These are phyloP conservation scores for Coptodon rendalli DNA, from an alignment of 2,113 vertebrate species.

Conservation along the genomic window DNA sequence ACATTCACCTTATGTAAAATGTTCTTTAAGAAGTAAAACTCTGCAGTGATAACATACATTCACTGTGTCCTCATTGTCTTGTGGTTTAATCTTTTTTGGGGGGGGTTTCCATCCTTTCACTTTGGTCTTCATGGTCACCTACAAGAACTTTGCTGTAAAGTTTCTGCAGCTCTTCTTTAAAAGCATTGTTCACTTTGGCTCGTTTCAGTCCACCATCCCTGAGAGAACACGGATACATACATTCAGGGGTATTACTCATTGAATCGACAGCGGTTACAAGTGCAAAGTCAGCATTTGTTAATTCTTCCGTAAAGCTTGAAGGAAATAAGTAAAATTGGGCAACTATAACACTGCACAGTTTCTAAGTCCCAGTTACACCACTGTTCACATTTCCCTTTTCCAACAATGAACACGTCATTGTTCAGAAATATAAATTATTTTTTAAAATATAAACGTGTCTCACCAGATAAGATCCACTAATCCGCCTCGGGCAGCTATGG, in stretches of 20 bases:
- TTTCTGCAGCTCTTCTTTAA: constrained; percentile 90
- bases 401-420: not conserved
- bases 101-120: constrained; percentile 45
- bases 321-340: not conserved
- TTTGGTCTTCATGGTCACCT: constrained; percentile 76
- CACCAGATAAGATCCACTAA: constrained; percentile 90
- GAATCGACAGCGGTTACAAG: not conserved
- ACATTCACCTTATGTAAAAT: not conserved
- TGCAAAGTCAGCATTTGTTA: not conserved
- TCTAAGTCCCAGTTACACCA: not conserved
- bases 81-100: not conserved
- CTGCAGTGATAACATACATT: not conserved
- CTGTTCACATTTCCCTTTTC: not conserved
- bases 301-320: not conserved
- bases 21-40: not conserved
- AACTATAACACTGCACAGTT: not conserved
- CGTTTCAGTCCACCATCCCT: constrained; percentile 94
- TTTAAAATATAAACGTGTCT: constrained; percentile 33
- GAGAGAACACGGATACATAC: not conserved
- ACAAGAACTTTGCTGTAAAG: constrained; percentile 90
- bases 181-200: constrained; percentile 84
- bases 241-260: not conserved
- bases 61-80: constrained; percentile 37
- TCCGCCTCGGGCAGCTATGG: constrained; percentile 85
- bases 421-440: not conserved